A percentile compares a stretch with the other conserved stretches of the same genome.
Evolutionary conservation across 1,140 invertebrate species (phyloP).

Genomic region (Magallana gigas): DNA sequence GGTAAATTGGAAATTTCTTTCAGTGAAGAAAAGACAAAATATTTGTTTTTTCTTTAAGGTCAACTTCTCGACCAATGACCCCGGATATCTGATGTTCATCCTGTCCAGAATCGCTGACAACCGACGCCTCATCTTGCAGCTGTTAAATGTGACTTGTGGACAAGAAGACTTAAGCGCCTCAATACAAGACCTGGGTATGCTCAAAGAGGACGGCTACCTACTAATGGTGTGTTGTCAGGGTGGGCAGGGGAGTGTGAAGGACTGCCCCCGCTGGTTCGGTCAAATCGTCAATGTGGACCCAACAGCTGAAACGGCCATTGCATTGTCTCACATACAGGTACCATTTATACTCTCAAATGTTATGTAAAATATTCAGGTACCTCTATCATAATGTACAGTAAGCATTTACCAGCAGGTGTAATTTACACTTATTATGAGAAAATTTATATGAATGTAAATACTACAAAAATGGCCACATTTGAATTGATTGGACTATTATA

Average conservation of each 20-base stretch:
- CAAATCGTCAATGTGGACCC: conserved; percentile 77
- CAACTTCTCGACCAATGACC: conserved; percentile 70
- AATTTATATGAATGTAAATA: too few species aligned
- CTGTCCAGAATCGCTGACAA: conserved; percentile 74
- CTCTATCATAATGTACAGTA: not conserved
- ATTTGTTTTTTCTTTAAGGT: conserved; percentile 66
- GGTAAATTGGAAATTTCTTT: too few species aligned
- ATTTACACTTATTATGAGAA: too few species aligned
- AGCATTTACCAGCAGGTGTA: too few species aligned
- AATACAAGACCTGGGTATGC: conserved; percentile 64
- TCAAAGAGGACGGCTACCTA: conserved; percentile 76
- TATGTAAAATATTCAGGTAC: not conserved
- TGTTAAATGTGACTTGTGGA: conserved; percentile 78
- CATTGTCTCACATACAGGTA: conserved; percentile 79
- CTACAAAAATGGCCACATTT: too few species aligned
- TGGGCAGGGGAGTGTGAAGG: conserved; percentile 56
- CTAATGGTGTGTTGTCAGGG: conserved; percentile 76
- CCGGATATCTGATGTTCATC: conserved; percentile 80
- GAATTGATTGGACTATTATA: too few species aligned
- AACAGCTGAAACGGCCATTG: conserved; percentile 80
- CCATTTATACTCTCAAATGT: not conserved
- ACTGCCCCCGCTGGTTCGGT: conserved; percentile 76
- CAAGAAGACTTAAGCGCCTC: conserved; percentile 70
- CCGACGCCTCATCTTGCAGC: conserved; percentile 70
- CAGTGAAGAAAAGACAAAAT: too few species aligned